phyloP scores from a whole-genome alignment of 2,797 vertebrate species.

The Podarcis lilfordi region DNA sequence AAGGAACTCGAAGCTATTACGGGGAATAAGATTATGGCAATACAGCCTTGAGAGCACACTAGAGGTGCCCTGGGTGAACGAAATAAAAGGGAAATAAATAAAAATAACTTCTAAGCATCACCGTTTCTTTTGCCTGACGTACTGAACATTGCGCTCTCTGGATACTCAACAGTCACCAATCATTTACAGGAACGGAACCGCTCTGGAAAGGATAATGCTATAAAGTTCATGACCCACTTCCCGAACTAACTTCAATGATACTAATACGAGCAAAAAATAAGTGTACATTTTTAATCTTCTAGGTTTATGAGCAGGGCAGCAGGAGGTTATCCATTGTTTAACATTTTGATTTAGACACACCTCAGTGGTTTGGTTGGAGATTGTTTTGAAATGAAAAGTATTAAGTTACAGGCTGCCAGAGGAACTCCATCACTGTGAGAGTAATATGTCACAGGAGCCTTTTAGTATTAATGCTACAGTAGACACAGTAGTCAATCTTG shows the following conservation, averaged over 20 bases:
- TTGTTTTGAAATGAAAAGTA: constrained; percentile 18
- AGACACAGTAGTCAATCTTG: constrained; percentile 8
- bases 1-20: background rate
- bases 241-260: constrained; percentile 6
- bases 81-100: constrained; percentile 5
- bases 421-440: background rate
- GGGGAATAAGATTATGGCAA: background rate
- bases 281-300: background rate
- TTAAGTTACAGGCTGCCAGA: accelerated
- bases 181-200: background rate
- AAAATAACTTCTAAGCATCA: background rate
- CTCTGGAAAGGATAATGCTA: background rate
- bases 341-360: constrained; percentile 2
- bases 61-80: background rate
- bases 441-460: background rate
- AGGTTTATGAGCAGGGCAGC: background rate
- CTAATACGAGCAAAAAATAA: background rate
- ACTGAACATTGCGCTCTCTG: background rate
- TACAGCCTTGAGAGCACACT: background rate
- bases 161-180: background rate
- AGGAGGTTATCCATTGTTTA: background rate
- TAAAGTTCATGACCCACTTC: background rate
- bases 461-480: background rate
- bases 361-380: background rate
- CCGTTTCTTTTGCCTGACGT: constrained; percentile 20